Base-by-base conservation (phyloP, 2,888 invertebrate genomes). In the Eristalinus aeneus region DNA sequence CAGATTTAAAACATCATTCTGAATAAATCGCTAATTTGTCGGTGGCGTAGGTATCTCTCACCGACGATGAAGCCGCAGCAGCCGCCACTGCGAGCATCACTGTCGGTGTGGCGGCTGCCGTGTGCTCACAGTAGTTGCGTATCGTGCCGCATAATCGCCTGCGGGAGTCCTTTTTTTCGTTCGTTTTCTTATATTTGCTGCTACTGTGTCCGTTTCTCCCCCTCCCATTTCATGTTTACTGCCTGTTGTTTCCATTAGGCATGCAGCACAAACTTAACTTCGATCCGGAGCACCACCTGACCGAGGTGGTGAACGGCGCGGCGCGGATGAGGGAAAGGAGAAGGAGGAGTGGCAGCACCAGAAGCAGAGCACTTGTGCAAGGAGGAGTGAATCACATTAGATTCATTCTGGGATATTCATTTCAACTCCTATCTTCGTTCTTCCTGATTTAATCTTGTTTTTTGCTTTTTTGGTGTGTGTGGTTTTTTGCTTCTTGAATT, bases 161-260 rank as follows among this genome's bases (percentile, higher is more conserved):
- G 53, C 61, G 61, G 79, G 54, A 46, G 31, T 79, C 39, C 73
- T 65, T 23, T 39, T 23, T n/a, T 20, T 11, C 61, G 8, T 11
- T 11, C 5, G 2, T 4, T 22, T 27, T 20, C 10, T 23, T 23
- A 27, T 27, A 27, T 20, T 11, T 23, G 32, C 32, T 72, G 23
- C 34, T 61, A 56, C 56, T 69, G 23, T 69, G 69, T 56, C 53
- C 36, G n/a, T 36, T 20, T 39, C 27, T 27, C 22, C 67, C 22
- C 67, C 60, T 46, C 31, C 46, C 53, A 63, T 78, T 78, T 72
- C 65, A 71, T 78, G 72, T 72, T 78, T 72, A 78, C 65, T 78
- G 72, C 79, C 69, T 77, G 76, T 77, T 77, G 69, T 77, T 77
- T 36, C 76, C 76, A 77, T 77, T 77, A 69, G 69, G 69, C 76